Evolutionary conservation across 1,140 invertebrate species (phyloP), one percentile per base, ranked within the genome.

Genomic region (Drosophila funebris): DNA sequence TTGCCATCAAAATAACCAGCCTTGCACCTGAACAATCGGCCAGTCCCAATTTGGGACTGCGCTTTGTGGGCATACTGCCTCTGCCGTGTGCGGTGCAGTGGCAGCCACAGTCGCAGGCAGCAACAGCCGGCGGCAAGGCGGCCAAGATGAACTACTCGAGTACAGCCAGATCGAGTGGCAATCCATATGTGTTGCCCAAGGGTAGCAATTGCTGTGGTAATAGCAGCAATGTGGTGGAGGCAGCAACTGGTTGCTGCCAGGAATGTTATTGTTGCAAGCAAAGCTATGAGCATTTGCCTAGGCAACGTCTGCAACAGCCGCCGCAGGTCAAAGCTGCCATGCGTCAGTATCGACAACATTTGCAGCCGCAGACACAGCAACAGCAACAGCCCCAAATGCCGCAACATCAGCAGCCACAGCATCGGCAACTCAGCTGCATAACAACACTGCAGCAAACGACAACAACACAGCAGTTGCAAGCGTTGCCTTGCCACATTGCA

Each of bases 41-140:
- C 52, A 78, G 77, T 78, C 75, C 84, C 44, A 50, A 64, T 27
- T 44, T 74, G 68, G 83, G 82, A 56, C 74, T 90, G 73, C 70
- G 77, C 52, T 46, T 82, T 7, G 66, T 90, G 44, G 83, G 83
- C 50, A 82, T 88, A 36, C 68, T 88, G 68, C 83, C 83, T 36
- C 68, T 88, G 68, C 83, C 83, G 22, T 87, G 78, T 27, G 54
- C 78, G 5, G 20, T 87, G 20, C 83, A 82, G 46, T 87, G 83
- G 84, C 76, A 68, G 64, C 43, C 57, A 8, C 7, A 69, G 27
- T 3, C 61, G 20, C 61, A 48, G 6, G 14, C 61, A 4, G 13
- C 62, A 8, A 8, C 46, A 11, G 24, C 66, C 27, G 43, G 53
- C 0, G 82, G 82, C 9, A 85, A 85, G 60, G 83, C 78, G 24